Base-by-base conservation (phyloP, 2,113 vertebrate species). In the Fregata magnificens region DNA sequence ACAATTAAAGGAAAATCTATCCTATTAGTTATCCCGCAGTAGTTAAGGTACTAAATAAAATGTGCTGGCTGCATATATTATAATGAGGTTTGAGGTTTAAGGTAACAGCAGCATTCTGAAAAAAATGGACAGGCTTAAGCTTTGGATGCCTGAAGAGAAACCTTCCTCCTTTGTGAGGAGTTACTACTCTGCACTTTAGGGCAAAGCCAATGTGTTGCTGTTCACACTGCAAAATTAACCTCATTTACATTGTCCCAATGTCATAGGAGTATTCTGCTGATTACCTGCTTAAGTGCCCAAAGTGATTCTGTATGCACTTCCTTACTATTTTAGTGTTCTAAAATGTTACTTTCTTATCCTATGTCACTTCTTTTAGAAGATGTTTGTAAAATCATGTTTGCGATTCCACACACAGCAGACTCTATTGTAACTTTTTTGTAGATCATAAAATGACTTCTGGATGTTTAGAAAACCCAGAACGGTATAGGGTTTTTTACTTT, bases 341-440 rank as follows among this genome's bases (percentile, higher is more conserved):
- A 87, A 76, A 52, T 21, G 7, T 55, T 81, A 31, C 3, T 95
- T 80, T 44, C 16, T 92, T 88, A 78, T 38, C 34, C 56, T 66
- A 6, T 73, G 63, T 21, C 16, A 32, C 63, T 91, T 85, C 20
- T 82, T 81, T 50, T 38, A 42, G 84, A 77, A 80, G 55, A 25
- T 45, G 62, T 10, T 82, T 67, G 49, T 74, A 67, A 82, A 89
- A 87, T 84, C 32, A 61, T 38, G 11, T 82, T 53, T 82, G 34
- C 0, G 0, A 20, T 87, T 90, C 17, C 6, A 50, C 11, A n/a
- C 13, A 9, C 24, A 79, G 47, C 45, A 65, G 31, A 53, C 31
- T 42, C 8, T 80, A 34, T 18, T 47, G 32, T 50, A 87, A 52
- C 32, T 82, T 19, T 85, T 83, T 63, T 50, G 55, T 56, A 65